A percentile compares a stretch with the other conserved stretches of the same genome.
These are phyloP conservation scores for Manis crassicaudata DNA, from an alignment of 2,797 vertebrate species.

Conservation along the genomic window DNA sequence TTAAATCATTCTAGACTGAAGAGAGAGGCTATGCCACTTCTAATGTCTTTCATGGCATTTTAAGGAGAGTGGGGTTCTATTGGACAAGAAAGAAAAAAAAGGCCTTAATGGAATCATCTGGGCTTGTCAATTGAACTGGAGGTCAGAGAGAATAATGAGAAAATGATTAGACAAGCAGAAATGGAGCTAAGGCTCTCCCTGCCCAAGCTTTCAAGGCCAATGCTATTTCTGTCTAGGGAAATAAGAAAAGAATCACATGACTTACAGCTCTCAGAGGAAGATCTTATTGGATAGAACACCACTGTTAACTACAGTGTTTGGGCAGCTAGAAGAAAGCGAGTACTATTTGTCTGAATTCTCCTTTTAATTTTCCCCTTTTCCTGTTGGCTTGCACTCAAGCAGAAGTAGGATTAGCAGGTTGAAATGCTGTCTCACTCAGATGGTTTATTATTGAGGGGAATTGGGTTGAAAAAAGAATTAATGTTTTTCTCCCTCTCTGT, in stretches of 20 bases:
- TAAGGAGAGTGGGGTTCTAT: background rate
- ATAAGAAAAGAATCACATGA: background rate
- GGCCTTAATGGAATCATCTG: background rate
- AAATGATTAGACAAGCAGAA: slow-evolving; percentile 15
- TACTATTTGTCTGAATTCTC: slow-evolving; percentile 1
- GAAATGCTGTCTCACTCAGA: background rate
- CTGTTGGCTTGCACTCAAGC: background rate
- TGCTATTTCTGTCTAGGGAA: background rate
- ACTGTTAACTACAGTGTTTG: background rate
- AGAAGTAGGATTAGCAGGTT: background rate
- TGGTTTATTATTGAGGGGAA: background rate
- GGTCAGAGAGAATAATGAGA: slow-evolving; percentile 1
- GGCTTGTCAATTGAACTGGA: background rate
- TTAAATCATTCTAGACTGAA: background rate
- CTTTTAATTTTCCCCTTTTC: background rate
- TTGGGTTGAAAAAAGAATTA: background rate
- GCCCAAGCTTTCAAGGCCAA: background rate
- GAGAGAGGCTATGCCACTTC: background rate
- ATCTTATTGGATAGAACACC: background rate
- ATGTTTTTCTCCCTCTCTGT: background rate
- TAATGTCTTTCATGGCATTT: background rate
- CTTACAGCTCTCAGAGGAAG: background rate
- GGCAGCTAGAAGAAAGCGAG: background rate
- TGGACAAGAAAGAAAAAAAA: background rate
- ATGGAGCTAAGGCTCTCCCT: background rate